Percentiles rank a stretch among this genome's conserved stretches.
These are phyloP conservation scores for Empis livida DNA, from an alignment of 2,888 invertebrate species.

Conservation along the genomic window DNA sequence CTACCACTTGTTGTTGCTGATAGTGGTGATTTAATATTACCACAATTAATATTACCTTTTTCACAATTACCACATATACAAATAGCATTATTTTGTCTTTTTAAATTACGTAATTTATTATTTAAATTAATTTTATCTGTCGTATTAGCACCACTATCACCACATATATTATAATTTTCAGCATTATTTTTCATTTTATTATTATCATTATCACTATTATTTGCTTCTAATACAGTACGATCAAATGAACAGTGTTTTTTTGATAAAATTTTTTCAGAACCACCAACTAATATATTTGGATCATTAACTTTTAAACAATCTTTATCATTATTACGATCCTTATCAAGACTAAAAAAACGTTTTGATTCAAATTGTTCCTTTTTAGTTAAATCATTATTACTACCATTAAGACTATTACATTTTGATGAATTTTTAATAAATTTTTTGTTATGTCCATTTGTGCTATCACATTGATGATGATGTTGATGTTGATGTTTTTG, in stretches of 20 bases:
- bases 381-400: slow-evolving; percentile 13
- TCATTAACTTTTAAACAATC: slow-evolving; percentile 5
- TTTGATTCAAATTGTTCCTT: slow-evolving; percentile 15
- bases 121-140: background rate
- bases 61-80: slow-evolving; percentile 17
- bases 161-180: background rate
- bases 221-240: slow-evolving; percentile 7
- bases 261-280: slow-evolving; percentile 11
- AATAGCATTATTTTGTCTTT: slow-evolving; percentile 11
- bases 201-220: background rate
- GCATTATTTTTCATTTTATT: background rate
- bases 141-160: background rate
- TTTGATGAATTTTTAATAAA: slow-evolving; percentile 11
- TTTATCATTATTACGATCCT: slow-evolving; percentile 14
- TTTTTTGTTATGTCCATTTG: slow-evolving; percentile 11
- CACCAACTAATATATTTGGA: slow-evolving; percentile 1
- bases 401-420: slow-evolving; percentile 16
- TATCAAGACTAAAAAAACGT: slow-evolving; percentile 17
- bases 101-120: slow-evolving; percentile 14
- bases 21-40: slow-evolving; percentile 6
- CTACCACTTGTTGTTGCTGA: slow-evolving; percentile 6
- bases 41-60: slow-evolving; percentile 11
- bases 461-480: slow-evolving; percentile 3
- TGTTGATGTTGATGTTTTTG: background rate
- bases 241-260: slow-evolving; percentile 18